A percentile compares a stretch with the other conserved stretches of the same genome.
Conservation (phyloP, 2,797 vertebrate genomes). For the Babyrousa celebensis region DNA sequence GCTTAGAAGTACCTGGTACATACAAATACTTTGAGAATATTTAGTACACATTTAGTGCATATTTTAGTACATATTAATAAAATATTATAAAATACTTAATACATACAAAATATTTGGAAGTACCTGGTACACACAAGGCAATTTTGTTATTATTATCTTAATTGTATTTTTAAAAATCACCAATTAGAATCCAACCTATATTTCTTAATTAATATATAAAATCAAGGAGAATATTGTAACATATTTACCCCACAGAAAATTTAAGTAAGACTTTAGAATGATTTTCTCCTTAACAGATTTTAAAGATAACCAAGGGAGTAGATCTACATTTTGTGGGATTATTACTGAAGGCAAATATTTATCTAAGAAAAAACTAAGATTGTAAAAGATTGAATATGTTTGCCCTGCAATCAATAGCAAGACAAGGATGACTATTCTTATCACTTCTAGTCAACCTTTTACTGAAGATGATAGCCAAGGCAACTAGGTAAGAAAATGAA, state of each 20-base stretch:
- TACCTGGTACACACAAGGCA: neutral
- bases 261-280: neutral
- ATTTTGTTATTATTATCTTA: neutral
- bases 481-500: neutral
- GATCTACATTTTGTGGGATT: neutral
- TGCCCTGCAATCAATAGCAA: neutral
- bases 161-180: neutral
- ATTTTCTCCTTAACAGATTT: constrained; percentile 13
- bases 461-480: neutral
- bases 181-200: neutral
- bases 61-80: too few relatives aligned
- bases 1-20: neutral
- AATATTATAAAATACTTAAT: too few relatives aligned
- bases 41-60: too few relatives aligned
- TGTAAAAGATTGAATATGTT: neutral
- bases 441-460: neutral
- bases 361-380: neutral
- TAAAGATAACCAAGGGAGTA: neutral
- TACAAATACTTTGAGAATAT: neutral
- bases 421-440: neutral
- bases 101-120: neutral
- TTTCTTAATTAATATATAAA: constrained; percentile 38
- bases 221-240: neutral
- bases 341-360: neutral
- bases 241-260: neutral